Conservation (phyloP, 2,888 invertebrate genomes). For the Alcis repandata region DNA sequence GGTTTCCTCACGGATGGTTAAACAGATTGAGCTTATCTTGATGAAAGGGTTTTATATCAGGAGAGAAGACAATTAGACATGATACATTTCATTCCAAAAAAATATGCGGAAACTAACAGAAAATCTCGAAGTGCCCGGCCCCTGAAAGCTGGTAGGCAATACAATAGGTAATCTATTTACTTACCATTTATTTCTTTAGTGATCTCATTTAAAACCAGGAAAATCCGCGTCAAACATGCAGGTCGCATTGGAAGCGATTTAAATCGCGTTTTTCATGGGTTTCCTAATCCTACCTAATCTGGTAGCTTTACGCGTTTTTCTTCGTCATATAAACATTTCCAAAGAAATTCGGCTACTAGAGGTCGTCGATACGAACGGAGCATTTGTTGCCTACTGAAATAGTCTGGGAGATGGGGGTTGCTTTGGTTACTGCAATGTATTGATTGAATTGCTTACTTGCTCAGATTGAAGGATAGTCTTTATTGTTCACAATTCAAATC, state of each 20-base stretch:
- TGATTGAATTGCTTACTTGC: background rate
- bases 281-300: constrained; percentile 27
- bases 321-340: constrained; percentile 19
- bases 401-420: constrained; percentile 17
- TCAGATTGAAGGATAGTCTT: too few relatives aligned
- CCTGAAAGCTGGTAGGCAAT: too few relatives aligned
- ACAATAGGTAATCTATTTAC: too few relatives aligned
- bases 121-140: too few relatives aligned
- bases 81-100: too few relatives aligned
- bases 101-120: too few relatives aligned
- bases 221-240: constrained; percentile 13
- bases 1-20: too few relatives aligned
- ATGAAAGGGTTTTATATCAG: too few relatives aligned
- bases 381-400: constrained; percentile 32
- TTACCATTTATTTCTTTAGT: background rate
- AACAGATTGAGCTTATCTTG: too few relatives aligned
- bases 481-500: too few relatives aligned
- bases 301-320: constrained; percentile 22
- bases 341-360: constrained; percentile 31
- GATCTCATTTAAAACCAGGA: constrained; percentile 5
- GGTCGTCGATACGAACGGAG: constrained; percentile 36
- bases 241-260: constrained; percentile 23
- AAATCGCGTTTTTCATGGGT: constrained; percentile 20
- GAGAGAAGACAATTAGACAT: too few relatives aligned
- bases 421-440: background rate